phyloP scores from a whole-genome alignment of 2,797 vertebrate genomes.

The Ptychadena robeensis region DNA sequence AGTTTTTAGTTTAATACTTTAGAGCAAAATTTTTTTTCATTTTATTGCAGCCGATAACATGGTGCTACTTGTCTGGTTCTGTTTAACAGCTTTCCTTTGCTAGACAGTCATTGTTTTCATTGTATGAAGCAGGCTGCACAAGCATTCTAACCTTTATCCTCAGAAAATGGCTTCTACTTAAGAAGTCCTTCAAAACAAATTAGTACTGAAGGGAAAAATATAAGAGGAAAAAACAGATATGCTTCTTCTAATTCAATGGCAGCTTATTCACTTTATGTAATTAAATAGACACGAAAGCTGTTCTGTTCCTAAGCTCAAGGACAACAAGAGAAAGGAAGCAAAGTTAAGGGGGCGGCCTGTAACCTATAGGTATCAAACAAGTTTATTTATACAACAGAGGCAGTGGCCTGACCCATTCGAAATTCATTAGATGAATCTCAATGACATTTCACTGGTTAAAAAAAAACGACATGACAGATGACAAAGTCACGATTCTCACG shows the following conservation, averaged over 20 bases:
- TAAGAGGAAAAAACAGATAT: background rate
- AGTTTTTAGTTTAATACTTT: no score
- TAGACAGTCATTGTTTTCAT: background rate
- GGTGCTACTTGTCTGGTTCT: background rate
- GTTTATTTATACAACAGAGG: conserved; percentile 21
- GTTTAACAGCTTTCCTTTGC: background rate
- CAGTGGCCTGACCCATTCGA: background rate
- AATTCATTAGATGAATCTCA: conserved; percentile 24
- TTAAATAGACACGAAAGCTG: background rate
- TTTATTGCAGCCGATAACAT: background rate
- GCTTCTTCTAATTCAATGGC: background rate
- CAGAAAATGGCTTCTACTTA: background rate
- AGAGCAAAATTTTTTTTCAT: no score
- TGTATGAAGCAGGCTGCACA: background rate
- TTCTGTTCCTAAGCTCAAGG: conserved; percentile 26
- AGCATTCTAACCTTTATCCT: background rate
- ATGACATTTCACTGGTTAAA: conserved; percentile 36
- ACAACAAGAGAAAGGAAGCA: background rate
- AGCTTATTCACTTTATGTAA: background rate
- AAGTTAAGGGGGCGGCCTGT: background rate
- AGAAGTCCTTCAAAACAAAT: background rate
- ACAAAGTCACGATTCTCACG: conserved; percentile 11
- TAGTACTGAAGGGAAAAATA: conserved; percentile 10
- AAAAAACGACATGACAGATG: conserved; percentile 6
- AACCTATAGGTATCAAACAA: conserved; percentile 24